Conservation (phyloP, 2,113 vertebrate genomes). For the Nymphicus hollandicus region DNA sequence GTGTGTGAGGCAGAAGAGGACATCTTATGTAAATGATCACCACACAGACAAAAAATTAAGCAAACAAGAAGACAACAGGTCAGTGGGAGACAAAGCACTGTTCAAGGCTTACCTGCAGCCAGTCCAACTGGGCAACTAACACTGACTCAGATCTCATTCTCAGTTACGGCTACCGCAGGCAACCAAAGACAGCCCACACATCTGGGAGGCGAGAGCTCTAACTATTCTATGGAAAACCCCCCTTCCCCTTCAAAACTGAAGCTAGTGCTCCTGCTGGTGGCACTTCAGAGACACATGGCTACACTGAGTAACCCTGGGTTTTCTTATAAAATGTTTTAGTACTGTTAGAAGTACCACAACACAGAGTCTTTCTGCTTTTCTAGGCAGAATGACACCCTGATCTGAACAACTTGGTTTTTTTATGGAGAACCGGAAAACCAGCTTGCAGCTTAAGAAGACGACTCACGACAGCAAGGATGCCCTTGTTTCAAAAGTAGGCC, state of each 20-base stretch:
- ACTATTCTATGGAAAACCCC: not conserved
- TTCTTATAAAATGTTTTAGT: not conserved
- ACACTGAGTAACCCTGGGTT: not conserved
- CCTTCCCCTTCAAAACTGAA: not conserved
- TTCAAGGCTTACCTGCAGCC: not conserved
- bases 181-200: not conserved
- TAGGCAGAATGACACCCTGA: not conserved
- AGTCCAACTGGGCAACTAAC: not conserved
- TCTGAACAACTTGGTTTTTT: not conserved
- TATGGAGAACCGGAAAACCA: not conserved
- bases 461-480: not conserved
- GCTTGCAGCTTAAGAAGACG: not conserved
- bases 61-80: not conserved
- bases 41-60: not conserved
- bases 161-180: not conserved
- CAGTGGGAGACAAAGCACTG: not conserved
- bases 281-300: not conserved
- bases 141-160: not conserved
- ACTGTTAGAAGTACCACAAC: not conserved
- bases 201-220: not conserved
- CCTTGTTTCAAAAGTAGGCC: not conserved
- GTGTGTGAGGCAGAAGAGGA: not conserved
- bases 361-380: not conserved
- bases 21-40: not conserved
- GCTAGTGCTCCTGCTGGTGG: not conserved